Percentiles rank a stretch among this genome's conserved stretches.
Evolutionary conservation across 2,888 invertebrate species (phyloP).

Genomic region (Odontothrips loti): DNA sequence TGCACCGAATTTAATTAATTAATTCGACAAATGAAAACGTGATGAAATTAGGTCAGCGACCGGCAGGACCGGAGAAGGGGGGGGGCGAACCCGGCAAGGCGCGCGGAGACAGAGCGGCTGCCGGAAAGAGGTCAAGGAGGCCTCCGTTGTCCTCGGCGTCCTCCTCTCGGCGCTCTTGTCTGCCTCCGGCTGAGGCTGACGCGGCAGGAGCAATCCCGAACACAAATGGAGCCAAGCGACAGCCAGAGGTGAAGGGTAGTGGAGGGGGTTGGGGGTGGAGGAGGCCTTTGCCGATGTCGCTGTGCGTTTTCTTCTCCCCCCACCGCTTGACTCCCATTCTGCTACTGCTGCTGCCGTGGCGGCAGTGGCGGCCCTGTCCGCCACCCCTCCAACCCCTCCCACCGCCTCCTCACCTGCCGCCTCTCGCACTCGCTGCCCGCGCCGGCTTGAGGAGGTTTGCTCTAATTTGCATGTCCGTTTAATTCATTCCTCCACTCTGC

Average conservation of each 20-base stretch:
- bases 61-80: too few species aligned
- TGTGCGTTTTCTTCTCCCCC: not conserved
- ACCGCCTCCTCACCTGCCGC: not conserved
- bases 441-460: not conserved
- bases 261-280: not conserved
- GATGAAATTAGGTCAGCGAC: too few species aligned
- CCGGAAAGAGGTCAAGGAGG: not conserved
- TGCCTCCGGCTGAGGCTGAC: not conserved
- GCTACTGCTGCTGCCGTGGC: not conserved
- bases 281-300: not conserved
- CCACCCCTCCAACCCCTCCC: not conserved
- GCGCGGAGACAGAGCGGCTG: too few species aligned
- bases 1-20: too few species aligned
- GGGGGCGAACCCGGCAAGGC: too few species aligned
- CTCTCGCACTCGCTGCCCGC: too few species aligned
- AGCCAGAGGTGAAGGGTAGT: not conserved
- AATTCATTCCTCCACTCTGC: conserved; percentile 14
- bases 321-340: not conserved
- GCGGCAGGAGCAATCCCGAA: conserved; percentile 8
- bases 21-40: too few species aligned
- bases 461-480: conserved; percentile 17
- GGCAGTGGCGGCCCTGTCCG: not conserved
- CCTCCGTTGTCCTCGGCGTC: not conserved
- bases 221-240: not conserved
- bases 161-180: too few species aligned